Base-by-base conservation (phyloP, 2,888 invertebrate species). In the Temnothorax ravouxi region DNA sequence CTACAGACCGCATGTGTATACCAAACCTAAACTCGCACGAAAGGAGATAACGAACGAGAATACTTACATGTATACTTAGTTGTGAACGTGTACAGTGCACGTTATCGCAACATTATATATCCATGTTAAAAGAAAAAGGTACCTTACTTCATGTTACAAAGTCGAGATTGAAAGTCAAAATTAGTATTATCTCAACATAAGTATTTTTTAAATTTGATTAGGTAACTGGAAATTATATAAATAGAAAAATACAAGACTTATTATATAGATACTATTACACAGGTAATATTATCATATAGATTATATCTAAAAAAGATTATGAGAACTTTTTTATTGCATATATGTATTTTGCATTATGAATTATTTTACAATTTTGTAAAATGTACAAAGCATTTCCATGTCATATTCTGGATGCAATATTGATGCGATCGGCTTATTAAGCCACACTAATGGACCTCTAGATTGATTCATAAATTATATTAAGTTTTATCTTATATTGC, bases 1-100 rank as follows among this genome's bases (percentile, higher is more conserved):
- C 76, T 47, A 47, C 52, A 66, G 66, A 52, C 67, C 66, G 64
- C 76, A 41, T 21, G 52, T 21, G 52, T 67, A 41, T 69, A 38
- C 67, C 41, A 18, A 77, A 77, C 61, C 59, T 59, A 50, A 67
- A 67, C 61, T 67, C 52, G 79, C 83, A 79, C 66, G 79, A 79
- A 79, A 41, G 29, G n/a, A 71, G 54, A 79, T 79, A 79, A 79
- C 80, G 21, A 54, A 67, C 25, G 47, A 25, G 21, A 11, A 38
- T 75, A 81, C 64, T 76, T 77, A 44, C 29, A 77, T 56, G 56
- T 44, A n/a, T n/a, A n/a, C n/a, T n/a, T n/a, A 34, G 29, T 54
- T 44, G 54, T 34, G 18, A 76, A 41, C 8, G 52, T 66, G 29
- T 54, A 25, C n/a, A 15, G 21, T 52, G 15, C 13, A n/a, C 1